Percentiles rank a stretch among this genome's conserved stretches.
These are phyloP conservation scores for Leucopternis melanops DNA, from an alignment of 2,113 vertebrate species.

Conservation along the genomic window DNA sequence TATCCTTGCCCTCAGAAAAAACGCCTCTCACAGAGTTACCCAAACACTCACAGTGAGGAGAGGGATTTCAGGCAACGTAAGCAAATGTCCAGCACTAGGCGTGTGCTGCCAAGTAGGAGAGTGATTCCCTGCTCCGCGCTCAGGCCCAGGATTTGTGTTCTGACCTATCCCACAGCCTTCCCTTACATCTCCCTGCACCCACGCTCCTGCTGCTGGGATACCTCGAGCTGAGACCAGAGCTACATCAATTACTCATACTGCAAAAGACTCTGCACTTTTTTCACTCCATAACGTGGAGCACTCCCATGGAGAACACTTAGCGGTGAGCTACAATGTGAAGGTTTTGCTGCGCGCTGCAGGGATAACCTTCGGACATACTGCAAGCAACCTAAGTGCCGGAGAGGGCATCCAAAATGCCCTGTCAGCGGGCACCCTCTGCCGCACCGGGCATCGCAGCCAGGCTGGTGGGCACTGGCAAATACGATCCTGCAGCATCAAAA, in stretches of 20 bases:
- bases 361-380: accelerated
- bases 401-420: neutral
- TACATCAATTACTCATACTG: neutral
- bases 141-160: neutral
- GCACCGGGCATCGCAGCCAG: neutral
- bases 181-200: neutral
- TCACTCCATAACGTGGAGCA: accelerated
- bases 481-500: neutral
- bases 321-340: accelerated
- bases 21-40: neutral
- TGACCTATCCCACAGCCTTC: neutral
- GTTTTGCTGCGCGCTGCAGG: accelerated
- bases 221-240: neutral
- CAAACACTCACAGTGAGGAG: accelerated
- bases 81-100: neutral
- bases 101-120: neutral
- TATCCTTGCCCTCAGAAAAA: neutral
- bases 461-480: neutral
- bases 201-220: accelerated
- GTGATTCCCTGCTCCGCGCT: accelerated
- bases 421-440: neutral
- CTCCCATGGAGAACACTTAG: neutral
- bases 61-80: neutral
- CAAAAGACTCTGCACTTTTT: accelerated
- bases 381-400: neutral